Evolutionary conservation across 2,888 invertebrate species (phyloP).

Genomic region (Brachyopa scutellaris): DNA sequence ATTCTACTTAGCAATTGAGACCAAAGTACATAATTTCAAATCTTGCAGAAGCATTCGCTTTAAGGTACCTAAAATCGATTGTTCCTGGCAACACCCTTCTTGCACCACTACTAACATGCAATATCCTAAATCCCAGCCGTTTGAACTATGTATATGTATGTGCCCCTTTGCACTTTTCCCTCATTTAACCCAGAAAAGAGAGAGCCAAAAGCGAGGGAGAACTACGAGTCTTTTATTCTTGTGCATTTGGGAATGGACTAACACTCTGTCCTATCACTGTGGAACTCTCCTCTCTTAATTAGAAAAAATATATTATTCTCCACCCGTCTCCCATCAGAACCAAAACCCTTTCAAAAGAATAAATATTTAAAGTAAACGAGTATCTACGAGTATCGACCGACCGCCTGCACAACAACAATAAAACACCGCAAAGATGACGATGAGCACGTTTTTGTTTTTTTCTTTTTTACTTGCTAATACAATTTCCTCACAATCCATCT

Average conservation of each 20-base stretch:
- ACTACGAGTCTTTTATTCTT: not conserved
- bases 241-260: too few relatives aligned
- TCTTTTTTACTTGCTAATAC: slow-evolving; percentile 16
- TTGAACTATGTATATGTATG: slow-evolving; percentile 10
- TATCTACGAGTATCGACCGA: not conserved
- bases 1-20: too few relatives aligned
- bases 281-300: slow-evolving; percentile 3
- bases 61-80: slow-evolving; percentile 29
- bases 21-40: too few relatives aligned
- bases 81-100: slow-evolving; percentile 42
- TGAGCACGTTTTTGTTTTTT: not conserved
- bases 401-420: not conserved
- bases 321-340: slow-evolving; percentile 37
- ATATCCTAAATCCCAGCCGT: slow-evolving; percentile 14
- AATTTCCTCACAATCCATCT: slow-evolving; percentile 17
- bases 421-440: not conserved
- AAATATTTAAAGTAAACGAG: not conserved
- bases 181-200: slow-evolving; percentile 8
- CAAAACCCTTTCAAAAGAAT: not conserved
- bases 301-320: too few relatives aligned
- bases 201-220: not conserved
- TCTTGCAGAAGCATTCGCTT: too few relatives aligned
- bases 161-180: slow-evolving; percentile 24
- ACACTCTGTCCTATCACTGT: too few relatives aligned
- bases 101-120: slow-evolving; percentile 15